Evolutionary conservation across 2,888 invertebrate genomes (phyloP).

Genomic region (Azorinus chamasolen): DNA sequence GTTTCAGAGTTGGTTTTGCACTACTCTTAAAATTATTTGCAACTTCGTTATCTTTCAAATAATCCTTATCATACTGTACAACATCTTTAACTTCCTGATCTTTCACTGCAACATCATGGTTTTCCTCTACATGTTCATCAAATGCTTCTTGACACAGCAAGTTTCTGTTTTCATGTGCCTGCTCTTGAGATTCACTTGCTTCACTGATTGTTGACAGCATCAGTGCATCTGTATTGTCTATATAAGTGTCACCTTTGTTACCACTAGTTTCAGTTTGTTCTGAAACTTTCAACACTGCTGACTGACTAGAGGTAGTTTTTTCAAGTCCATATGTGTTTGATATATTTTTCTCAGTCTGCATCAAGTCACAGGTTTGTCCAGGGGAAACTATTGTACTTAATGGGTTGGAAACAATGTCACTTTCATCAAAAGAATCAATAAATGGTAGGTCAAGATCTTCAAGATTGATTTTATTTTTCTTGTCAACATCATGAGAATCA

Average conservation of each 20-base stretch:
- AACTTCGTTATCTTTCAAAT: not conserved
- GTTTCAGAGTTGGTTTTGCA: constrained; percentile 48
- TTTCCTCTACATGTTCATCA: constrained; percentile 5
- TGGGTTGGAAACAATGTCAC: constrained; percentile 45
- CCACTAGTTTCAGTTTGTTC: not conserved
- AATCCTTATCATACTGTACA: no score
- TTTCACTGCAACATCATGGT: no score
- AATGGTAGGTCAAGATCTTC: constrained; percentile 58
- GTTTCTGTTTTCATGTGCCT: constrained; percentile 14
- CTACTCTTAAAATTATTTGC: not conserved
- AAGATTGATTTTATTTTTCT: constrained; percentile 50
- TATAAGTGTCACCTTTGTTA: not conserved
- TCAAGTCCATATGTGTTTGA: not conserved
- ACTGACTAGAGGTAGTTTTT: constrained; percentile 3
- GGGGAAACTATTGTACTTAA: constrained; percentile 42
- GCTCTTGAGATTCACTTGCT: not conserved
- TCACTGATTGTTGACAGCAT: constrained; percentile 1
- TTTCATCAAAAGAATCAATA: constrained; percentile 56
- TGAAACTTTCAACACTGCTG: constrained; percentile 8
- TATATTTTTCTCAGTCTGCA: not conserved
- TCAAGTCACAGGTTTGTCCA: constrained; percentile 4
- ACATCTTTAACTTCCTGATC: not conserved
- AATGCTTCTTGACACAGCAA: constrained; percentile 1
- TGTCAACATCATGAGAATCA: constrained; percentile 47
- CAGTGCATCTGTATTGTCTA: not conserved